phyloP scores from a whole-genome alignment of 2,888 invertebrate genomes.

The Caenorhabditis sp. region DNA sequence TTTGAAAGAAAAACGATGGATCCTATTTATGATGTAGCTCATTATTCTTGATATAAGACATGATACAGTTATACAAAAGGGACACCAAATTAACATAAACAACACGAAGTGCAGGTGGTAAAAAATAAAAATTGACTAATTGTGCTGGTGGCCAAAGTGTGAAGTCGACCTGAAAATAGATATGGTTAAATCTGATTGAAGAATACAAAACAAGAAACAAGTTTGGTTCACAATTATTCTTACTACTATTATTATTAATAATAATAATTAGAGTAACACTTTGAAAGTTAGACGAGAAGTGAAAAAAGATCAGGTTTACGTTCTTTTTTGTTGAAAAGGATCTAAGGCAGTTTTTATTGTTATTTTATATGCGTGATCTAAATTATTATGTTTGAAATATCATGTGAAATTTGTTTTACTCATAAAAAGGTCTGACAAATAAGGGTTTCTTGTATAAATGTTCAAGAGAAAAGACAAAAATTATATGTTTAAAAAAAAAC shows the following conservation, averaged over 20 bases:
- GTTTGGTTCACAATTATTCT: not conserved
- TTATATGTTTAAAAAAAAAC: not conserved
- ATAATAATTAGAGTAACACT: not conserved
- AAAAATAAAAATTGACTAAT: slow-evolving; percentile 86
- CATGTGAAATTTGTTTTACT: no score
- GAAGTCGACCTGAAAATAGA: slow-evolving; percentile 78
- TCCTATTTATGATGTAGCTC: slow-evolving; percentile 13
- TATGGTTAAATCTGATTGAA: no score
- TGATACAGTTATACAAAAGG: slow-evolving; percentile 85
- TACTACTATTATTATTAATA: not conserved
- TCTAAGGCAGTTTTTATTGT: no score
- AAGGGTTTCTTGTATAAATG: no score
- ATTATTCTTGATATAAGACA: slow-evolving; percentile 78
- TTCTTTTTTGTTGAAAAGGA: not conserved
- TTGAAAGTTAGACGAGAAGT: slow-evolving; percentile 7
- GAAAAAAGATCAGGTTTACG: slow-evolving; percentile 8
- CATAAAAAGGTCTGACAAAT: no score
- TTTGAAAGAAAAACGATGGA: not conserved
- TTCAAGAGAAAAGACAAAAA: not conserved
- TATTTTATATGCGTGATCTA: no score
- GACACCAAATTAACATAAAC: slow-evolving; percentile 87
- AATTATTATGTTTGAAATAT: no score
- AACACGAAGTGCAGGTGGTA: slow-evolving; percentile 84
- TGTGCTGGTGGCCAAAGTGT: slow-evolving; percentile 91
- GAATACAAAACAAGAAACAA: not conserved